These are phyloP conservation scores for Gryon sp. DNA, from an alignment of 1,140 invertebrate species.

Conservation along the genomic window DNA sequence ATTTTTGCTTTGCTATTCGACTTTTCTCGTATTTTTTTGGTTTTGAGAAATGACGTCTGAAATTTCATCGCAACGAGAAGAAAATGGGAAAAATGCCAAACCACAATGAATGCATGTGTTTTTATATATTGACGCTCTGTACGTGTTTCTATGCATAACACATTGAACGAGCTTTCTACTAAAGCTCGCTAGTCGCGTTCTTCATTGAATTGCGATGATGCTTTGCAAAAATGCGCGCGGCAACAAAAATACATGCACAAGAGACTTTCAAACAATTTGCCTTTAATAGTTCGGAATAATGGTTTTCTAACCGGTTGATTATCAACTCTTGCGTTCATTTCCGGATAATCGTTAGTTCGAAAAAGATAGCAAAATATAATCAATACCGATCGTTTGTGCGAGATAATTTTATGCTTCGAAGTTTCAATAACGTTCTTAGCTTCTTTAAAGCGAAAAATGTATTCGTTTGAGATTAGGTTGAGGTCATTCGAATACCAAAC, in stretches of 20 bases:
- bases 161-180: slow-evolving; percentile 14
- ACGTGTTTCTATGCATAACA: too few relatives aligned
- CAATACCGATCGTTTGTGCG: slow-evolving; percentile 17
- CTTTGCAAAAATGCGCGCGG: neutral
- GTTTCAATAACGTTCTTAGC: slow-evolving; percentile 2
- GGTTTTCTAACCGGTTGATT: slow-evolving; percentile 15
- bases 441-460: slow-evolving; percentile 10
- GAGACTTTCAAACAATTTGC: slow-evolving; percentile 46
- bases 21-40: too few relatives aligned
- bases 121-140: too few relatives aligned
- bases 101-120: too few relatives aligned
- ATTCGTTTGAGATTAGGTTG: slow-evolving; percentile 10
- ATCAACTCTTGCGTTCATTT: slow-evolving; percentile 39
- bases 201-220: slow-evolving; percentile 1
- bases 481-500: slow-evolving; percentile 34
- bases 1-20: too few relatives aligned
- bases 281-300: slow-evolving; percentile 31
- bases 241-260: slow-evolving; percentile 21
- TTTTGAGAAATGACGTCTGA: too few relatives aligned
- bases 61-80: too few relatives aligned
- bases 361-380: slow-evolving; percentile 30
- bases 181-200: slow-evolving; percentile 8
- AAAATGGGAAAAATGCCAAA: too few relatives aligned
- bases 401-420: slow-evolving; percentile 28
- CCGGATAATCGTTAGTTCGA: slow-evolving; percentile 18